phyloP scores from a whole-genome alignment of 2,888 invertebrate species.

The Pyrocoelia pectoralis region DNA sequence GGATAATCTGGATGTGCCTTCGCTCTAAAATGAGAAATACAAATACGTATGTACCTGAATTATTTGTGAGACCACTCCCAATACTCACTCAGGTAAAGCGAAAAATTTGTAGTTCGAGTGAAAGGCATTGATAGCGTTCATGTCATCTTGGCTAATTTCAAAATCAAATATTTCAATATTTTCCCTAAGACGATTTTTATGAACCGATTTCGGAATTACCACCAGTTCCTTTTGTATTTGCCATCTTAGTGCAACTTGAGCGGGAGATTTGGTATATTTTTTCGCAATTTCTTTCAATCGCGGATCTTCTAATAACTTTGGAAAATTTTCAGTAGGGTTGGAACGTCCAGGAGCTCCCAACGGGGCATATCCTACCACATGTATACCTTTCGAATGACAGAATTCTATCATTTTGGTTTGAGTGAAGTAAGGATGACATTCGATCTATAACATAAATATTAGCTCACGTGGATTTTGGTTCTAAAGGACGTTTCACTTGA shows the following conservation, averaged over 20 bases:
- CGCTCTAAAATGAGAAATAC: no score
- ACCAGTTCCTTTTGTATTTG: slow-evolving; percentile 18
- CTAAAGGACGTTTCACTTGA: slow-evolving; percentile 57
- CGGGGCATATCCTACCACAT: slow-evolving; percentile 81
- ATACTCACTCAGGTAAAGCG: no score
- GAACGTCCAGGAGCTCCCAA: slow-evolving; percentile 82
- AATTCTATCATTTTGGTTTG: slow-evolving; percentile 73
- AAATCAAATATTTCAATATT: slow-evolving; percentile 72
- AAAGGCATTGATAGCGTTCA: slow-evolving; percentile 61
- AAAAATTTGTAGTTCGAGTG: slow-evolving; percentile 64
- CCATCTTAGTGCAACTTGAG: slow-evolving; percentile 67
- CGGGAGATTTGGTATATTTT: slow-evolving; percentile 70
- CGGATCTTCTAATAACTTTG: neutral
- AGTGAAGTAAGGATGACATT: slow-evolving; percentile 64
- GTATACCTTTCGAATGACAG: slow-evolving; percentile 70
- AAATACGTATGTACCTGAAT: no score
- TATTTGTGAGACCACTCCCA: no score
- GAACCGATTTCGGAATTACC: slow-evolving; percentile 71
- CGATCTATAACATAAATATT: slow-evolving; percentile 63
- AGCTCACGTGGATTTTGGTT: neutral
- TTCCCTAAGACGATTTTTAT: slow-evolving; percentile 63
- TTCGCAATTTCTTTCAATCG: slow-evolving; percentile 61
- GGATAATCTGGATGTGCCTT: no score
- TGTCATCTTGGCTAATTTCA: slow-evolving; percentile 62
- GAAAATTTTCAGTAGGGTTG: slow-evolving; percentile 60